Percentiles rank a stretch among this genome's conserved stretches.
Evolutionary conservation across 2,797 vertebrate species (phyloP).

Genomic region (Fundulus diaphanus): DNA sequence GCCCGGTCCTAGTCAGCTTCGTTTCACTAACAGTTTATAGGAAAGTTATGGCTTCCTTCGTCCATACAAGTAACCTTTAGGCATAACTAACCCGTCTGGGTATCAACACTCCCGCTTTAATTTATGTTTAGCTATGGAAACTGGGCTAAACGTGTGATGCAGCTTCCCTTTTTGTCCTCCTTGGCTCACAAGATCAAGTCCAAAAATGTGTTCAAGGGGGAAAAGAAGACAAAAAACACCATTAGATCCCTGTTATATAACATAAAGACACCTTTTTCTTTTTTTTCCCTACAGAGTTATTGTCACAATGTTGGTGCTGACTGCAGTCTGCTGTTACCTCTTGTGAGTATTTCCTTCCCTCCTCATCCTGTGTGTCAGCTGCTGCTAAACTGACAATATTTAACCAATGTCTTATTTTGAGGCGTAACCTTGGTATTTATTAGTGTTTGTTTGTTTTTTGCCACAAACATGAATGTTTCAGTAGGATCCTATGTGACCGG

Average conservation of each 20-base stretch:
- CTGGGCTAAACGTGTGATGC: background rate
- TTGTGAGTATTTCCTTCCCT: slow-evolving; percentile 88
- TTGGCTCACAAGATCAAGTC: slow-evolving; percentile 50
- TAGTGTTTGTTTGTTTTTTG: too few species aligned
- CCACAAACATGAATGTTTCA: background rate
- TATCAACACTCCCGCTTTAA: background rate
- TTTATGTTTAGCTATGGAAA: slow-evolving; percentile 11
- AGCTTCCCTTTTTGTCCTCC: slow-evolving; percentile 57
- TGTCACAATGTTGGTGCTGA: slow-evolving; percentile 96
- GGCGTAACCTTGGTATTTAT: background rate
- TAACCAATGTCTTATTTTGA: background rate
- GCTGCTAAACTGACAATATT: background rate
- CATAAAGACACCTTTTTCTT: background rate
- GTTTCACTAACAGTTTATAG: background rate
- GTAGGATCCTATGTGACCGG: background rate
- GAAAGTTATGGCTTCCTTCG: background rate
- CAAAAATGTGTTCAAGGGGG: background rate
- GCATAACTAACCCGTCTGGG: background rate
- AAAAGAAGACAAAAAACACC: background rate
- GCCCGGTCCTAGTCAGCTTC: background rate
- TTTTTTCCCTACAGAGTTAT: slow-evolving; percentile 85
- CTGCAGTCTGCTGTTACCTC: slow-evolving; percentile 96
- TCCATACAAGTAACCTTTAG: background rate
- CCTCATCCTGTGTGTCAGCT: too few species aligned
- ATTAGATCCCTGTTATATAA: too few species aligned